Conservation (phyloP, 2,113 vertebrate species). For the Sitta europaea region DNA sequence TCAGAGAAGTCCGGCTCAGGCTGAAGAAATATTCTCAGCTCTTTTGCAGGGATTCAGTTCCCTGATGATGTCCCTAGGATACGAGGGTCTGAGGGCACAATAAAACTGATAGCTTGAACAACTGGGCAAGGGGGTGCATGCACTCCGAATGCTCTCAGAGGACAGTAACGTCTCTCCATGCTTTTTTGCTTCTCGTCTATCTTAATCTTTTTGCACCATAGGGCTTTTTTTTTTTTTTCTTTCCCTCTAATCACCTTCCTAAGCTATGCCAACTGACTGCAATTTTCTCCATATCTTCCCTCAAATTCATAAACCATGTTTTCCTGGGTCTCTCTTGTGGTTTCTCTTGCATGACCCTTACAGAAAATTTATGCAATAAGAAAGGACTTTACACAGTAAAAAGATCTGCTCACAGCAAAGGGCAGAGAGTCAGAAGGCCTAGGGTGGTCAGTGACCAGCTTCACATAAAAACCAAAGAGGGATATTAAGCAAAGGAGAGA, state of each 20-base stretch:
- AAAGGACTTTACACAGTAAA: neutral
- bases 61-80: neutral
- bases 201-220: neutral
- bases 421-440: neutral
- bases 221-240: neutral
- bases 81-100: neutral
- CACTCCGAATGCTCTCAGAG: neutral
- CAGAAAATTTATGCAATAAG: neutral
- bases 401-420: neutral
- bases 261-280: neutral
- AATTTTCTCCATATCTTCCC: neutral
- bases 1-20: neutral
- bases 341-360: neutral
- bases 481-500: neutral
- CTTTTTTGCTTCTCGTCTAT: neutral
- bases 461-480: neutral
- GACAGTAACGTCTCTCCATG: neutral
- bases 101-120: neutral
- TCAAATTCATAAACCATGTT: neutral
- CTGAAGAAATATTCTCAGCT: neutral
- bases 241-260: neutral
- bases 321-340: neutral
- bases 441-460: neutral
- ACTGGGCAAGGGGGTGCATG: fast-evolving
- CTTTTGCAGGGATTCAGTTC: neutral